These are phyloP conservation scores for Brachynemurus nebulosus DNA, from an alignment of 2,888 invertebrate species.

Conservation along the genomic window DNA sequence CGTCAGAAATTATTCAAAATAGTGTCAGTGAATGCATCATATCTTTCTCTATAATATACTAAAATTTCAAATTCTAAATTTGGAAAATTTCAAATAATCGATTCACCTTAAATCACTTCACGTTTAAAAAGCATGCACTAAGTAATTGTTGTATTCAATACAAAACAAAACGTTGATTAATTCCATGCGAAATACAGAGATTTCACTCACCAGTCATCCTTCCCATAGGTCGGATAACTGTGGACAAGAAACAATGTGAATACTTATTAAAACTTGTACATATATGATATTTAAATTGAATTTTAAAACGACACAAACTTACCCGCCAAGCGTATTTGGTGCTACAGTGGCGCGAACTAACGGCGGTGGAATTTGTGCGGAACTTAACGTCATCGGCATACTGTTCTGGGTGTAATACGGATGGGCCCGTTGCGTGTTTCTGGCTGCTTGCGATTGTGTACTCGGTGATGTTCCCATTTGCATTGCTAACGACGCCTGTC, in stretches of 20 bases:
- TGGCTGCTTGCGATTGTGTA: constrained; percentile 24
- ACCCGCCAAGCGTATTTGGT: constrained; percentile 8
- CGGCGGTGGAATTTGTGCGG: constrained; percentile 35
- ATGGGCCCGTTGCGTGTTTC: constrained; percentile 19
- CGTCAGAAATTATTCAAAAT: no score
- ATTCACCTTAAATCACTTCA: not conserved
- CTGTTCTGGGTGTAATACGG: constrained; percentile 21
- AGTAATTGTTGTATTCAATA: constrained; percentile 6
- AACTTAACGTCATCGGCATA: constrained; percentile 8
- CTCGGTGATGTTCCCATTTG: constrained; percentile 20
- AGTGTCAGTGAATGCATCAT: no score
- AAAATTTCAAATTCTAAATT: no score
- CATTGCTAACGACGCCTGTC: constrained; percentile 9
- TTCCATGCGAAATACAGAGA: constrained; percentile 9
- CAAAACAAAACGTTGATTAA: no score
- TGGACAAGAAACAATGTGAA: constrained; percentile 6
- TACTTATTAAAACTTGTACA: constrained; percentile 1
- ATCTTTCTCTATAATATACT: no score
- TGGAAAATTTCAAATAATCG: no score
- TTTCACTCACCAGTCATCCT: constrained; percentile 42
- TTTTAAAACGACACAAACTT: not conserved
- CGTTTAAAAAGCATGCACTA: not conserved
- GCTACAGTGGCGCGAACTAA: constrained; percentile 26
- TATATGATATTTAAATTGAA: not conserved
- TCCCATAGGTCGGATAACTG: constrained; percentile 43